phyloP scores from a whole-genome alignment of 2,797 vertebrate species.

The Sphenodon punctatus region DNA sequence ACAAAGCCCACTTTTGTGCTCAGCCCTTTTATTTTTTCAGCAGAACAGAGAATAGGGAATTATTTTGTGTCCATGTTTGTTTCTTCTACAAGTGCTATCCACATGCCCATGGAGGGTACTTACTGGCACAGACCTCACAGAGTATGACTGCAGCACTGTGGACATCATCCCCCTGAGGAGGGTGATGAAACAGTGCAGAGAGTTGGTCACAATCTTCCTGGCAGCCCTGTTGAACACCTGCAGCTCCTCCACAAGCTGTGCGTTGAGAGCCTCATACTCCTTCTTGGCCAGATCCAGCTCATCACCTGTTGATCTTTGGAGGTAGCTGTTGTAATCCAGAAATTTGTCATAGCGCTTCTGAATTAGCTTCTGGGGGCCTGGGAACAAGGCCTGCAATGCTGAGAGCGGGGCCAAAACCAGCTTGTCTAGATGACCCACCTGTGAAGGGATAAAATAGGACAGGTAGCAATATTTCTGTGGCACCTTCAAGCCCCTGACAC shows the following conservation, averaged over 20 bases:
- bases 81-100: too few species aligned
- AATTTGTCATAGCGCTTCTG: constrained; percentile 98
- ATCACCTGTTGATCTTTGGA: constrained; percentile 81
- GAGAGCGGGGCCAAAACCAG: constrained; percentile 85
- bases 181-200: constrained; percentile 79
- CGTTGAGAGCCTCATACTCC: constrained; percentile 94
- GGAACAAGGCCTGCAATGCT: constrained; percentile 87
- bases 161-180: constrained; percentile 80
- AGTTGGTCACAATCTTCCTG: constrained; percentile 83
- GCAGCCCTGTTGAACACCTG: constrained; percentile 88
- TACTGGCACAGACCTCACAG: constrained; percentile 79
- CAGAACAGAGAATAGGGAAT: too few species aligned
- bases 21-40: too few species aligned
- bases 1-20: too few species aligned
- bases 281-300: constrained; percentile 84
- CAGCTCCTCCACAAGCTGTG: constrained; percentile 92
- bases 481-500: background rate
- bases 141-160: constrained; percentile 67
- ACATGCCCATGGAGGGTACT: constrained; percentile 56
- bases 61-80: too few species aligned
- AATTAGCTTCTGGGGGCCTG: constrained; percentile 94
- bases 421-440: constrained; percentile 84
- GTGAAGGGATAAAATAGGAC: constrained; percentile 4
- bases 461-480: background rate
- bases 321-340: constrained; percentile 89